These are phyloP conservation scores for Dioctria rufipes DNA, from an alignment of 2,888 invertebrate species.

Conservation along the genomic window DNA sequence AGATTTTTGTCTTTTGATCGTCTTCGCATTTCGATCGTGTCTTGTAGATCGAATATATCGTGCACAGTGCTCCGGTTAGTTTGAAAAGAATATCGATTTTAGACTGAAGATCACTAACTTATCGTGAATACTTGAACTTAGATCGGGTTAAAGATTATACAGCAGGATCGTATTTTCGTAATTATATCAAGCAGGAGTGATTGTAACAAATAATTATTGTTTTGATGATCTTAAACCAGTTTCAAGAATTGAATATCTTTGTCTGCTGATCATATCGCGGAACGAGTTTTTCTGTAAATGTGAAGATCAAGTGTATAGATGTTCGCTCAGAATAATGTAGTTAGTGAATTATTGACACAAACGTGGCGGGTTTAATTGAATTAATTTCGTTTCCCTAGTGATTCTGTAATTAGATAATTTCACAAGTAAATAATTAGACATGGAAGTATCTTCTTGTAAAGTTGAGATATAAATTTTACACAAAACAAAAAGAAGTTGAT, in stretches of 20 bases:
- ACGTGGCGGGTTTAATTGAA: not conserved
- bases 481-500: no score
- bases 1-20: constrained; percentile 13
- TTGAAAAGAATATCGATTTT: constrained; percentile 2
- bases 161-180: not conserved
- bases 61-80: not conserved
- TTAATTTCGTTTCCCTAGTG: no score
- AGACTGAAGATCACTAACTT: not conserved
- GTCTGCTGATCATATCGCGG: constrained; percentile 22
- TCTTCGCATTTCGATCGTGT: not conserved
- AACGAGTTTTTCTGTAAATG: constrained; percentile 31
- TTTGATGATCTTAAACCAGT: constrained; percentile 30
- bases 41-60: not conserved
- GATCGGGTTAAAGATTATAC: constrained; percentile 29
- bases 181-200: not conserved
- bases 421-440: not conserved
- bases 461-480: no score
- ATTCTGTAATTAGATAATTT: not conserved
- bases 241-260: constrained; percentile 13
- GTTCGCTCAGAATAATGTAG: constrained; percentile 17
- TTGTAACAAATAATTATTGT: not conserved
- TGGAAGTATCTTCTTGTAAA: not conserved
- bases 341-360: not conserved
- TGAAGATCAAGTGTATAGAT: constrained; percentile 10
- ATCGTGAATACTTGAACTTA: not conserved